These are phyloP conservation scores for Gnathonemus echidnorhynchus DNA, from an alignment of 2,113 vertebrate species.

Conservation along the genomic window DNA sequence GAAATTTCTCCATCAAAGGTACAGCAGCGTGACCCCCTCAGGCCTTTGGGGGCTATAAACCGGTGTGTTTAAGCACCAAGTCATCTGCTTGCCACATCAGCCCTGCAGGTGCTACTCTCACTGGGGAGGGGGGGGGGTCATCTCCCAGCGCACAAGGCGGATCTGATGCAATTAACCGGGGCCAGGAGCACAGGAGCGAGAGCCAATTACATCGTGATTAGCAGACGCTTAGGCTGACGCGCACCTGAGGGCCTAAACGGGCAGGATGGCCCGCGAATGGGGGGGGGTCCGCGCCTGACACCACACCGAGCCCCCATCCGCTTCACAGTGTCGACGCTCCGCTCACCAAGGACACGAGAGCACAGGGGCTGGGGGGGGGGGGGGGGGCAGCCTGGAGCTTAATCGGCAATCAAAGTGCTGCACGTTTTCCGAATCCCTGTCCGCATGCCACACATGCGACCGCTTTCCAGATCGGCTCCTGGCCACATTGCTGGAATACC, in stretches of 20 bases:
- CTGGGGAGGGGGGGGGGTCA: neutral
- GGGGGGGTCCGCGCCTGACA: no score
- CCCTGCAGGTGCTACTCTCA: neutral
- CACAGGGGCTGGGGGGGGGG: neutral
- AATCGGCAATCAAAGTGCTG: neutral
- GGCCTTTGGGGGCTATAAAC: neutral
- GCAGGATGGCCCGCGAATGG: no score
- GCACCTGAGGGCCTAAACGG: neutral
- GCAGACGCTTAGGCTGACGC: neutral
- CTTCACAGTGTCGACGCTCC: neutral
- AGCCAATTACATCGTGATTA: conserved; percentile 19
- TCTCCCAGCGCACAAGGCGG: neutral
- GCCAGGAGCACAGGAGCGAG: neutral
- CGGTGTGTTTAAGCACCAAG: neutral
- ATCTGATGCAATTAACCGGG: conserved; percentile 13
- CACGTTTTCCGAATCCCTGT: neutral
- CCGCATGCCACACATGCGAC: neutral
- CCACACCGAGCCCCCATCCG: neutral
- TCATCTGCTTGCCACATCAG: neutral
- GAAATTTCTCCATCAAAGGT: neutral
- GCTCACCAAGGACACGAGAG: neutral
- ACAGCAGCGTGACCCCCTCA: neutral
- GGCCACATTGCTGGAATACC: neutral
- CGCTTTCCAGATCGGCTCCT: neutral
- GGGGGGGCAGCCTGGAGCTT: neutral